phyloP scores from a whole-genome alignment of 1,140 invertebrate genomes.

The Drosophila pachea region DNA sequence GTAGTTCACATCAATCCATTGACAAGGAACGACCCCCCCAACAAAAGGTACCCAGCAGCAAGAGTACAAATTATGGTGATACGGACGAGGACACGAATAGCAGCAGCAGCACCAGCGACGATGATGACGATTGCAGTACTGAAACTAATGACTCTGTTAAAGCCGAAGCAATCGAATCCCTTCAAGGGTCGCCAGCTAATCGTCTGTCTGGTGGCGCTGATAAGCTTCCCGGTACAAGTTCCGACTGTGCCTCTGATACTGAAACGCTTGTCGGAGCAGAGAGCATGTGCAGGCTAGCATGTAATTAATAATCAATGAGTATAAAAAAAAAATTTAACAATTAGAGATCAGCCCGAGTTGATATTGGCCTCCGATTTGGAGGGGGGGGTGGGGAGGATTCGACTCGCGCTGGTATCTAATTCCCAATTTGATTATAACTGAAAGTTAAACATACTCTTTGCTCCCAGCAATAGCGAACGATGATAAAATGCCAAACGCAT shows the following conservation, averaged over 20 bases:
- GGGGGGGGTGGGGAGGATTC: not conserved
- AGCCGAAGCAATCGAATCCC: not conserved
- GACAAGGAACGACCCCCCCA: not conserved
- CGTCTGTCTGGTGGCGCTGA: conserved; percentile 60
- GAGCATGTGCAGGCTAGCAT: conserved; percentile 17
- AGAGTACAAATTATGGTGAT: not conserved
- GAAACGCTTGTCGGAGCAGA: conserved; percentile 59
- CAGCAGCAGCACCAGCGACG: conserved; percentile 2
- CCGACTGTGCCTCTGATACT: conserved; percentile 51
- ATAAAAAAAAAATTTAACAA: not conserved
- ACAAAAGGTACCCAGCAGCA: not conserved
- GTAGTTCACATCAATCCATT: not conserved
- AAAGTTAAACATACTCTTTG: conserved; percentile 3
- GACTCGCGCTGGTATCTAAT: conserved; percentile 8
- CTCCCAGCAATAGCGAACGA: conserved; percentile 5
- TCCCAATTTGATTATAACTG: not conserved
- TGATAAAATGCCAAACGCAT: not conserved
- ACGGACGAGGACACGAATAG: conserved; percentile 14
- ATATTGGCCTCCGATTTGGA: not conserved
- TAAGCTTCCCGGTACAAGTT: conserved; percentile 8
- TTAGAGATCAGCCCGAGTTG: conserved; percentile 12
- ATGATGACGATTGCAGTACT: conserved; percentile 7
- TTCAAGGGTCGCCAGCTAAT: not conserved
- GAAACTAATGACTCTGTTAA: conserved; percentile 7
- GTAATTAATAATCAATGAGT: conserved; percentile 43